Evolutionary conservation across 2,797 vertebrate genomes (phyloP).

Genomic region (Pipistrellus pipistrellus): DNA sequence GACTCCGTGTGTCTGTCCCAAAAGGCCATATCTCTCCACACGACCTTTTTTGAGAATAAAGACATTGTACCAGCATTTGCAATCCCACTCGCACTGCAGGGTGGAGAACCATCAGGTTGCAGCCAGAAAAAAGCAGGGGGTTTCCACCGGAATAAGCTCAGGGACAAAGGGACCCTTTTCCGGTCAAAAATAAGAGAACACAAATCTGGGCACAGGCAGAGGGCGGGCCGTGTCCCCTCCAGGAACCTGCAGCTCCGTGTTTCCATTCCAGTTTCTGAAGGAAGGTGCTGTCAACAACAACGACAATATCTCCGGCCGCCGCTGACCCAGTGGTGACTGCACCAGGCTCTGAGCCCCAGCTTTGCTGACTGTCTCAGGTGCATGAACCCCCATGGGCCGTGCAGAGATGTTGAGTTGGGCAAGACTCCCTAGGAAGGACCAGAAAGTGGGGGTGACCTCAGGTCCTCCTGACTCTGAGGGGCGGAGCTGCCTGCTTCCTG

Average conservation of each 20-base stretch:
- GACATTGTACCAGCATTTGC: not conserved
- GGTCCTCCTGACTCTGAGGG: not conserved
- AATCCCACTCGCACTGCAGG: not conserved
- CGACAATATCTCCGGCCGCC: not conserved
- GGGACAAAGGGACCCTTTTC: conserved; percentile 14
- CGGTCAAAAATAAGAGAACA: conserved; percentile 48
- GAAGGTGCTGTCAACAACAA: not conserved
- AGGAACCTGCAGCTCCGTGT: not conserved
- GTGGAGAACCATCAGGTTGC: not conserved
- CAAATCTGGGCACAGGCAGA: not conserved
- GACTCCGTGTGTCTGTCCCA: too few relatives aligned
- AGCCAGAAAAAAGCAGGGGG: not conserved
- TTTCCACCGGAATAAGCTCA: not conserved
- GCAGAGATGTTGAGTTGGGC: not conserved
- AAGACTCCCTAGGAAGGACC: not conserved
- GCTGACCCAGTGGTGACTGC: too few relatives aligned
- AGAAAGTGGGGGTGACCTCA: not conserved
- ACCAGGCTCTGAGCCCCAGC: not conserved
- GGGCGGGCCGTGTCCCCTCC: not conserved
- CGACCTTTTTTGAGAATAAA: not conserved
- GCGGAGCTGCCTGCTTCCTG: not conserved
- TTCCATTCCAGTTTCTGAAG: not conserved
- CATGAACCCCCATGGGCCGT: not conserved
- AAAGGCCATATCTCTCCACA: not conserved
- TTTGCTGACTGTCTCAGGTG: not conserved